These are phyloP conservation scores for Apamea sordens DNA, from an alignment of 2,888 invertebrate genomes.

Conservation along the genomic window DNA sequence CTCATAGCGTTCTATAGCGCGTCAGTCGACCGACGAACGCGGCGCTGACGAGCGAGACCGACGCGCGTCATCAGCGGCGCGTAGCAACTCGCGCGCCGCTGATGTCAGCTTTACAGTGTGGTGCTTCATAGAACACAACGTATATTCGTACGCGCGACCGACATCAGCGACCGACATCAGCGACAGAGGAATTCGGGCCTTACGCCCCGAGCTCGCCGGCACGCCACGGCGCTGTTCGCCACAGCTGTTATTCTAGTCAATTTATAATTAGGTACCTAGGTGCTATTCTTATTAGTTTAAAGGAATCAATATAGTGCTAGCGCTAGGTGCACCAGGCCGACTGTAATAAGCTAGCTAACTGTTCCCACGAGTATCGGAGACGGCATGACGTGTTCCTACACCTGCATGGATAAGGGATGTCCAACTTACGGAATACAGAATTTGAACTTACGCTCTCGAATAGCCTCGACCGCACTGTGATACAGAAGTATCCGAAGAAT, in stretches of 20 bases:
- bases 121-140: too few relatives aligned
- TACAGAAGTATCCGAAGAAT: neutral
- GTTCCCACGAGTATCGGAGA: slow-evolving; percentile 6
- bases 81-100: too few relatives aligned
- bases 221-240: too few relatives aligned
- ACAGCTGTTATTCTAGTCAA: neutral
- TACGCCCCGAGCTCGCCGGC: neutral
- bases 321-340: neutral
- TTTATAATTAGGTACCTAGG: neutral
- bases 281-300: neutral
- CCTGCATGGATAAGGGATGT: neutral
- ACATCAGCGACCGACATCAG: too few relatives aligned
- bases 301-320: too few relatives aligned
- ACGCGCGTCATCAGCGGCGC: too few relatives aligned
- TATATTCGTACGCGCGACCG: too few relatives aligned
- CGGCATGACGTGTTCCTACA: neutral
- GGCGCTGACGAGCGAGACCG: too few relatives aligned
- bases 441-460: neutral
- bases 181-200: too few relatives aligned
- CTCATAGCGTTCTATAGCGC: too few relatives aligned
- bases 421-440: neutral
- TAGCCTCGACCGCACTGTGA: neutral
- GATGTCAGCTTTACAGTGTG: too few relatives aligned
- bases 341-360: neutral
- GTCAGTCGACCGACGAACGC: too few relatives aligned